phyloP scores from a whole-genome alignment of 37 sponge, comb jelly and placozoan species.

The Hormiphora californensis region DNA sequence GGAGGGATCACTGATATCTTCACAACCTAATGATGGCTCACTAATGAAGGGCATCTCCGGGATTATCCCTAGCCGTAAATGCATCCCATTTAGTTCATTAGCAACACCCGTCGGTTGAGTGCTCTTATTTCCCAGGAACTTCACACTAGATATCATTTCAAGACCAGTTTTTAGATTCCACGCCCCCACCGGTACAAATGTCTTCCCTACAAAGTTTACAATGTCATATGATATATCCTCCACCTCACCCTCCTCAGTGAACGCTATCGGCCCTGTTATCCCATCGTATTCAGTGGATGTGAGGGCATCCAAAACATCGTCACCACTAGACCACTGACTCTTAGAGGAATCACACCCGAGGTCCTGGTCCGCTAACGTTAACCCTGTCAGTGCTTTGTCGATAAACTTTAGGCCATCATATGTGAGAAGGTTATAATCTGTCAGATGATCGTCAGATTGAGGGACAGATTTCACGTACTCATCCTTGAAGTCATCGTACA shows the following conservation, averaged over 20 bases:
- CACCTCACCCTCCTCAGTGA: background rate
- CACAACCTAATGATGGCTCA: background rate
- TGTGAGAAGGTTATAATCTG: too few relatives aligned
- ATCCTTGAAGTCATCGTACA: background rate
- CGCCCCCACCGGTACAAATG: background rate
- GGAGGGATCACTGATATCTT: background rate
- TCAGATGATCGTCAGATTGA: too few relatives aligned
- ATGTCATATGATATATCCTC: background rate
- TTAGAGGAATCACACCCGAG: background rate
- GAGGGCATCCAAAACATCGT: background rate
- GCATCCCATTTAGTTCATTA: constrained; percentile 1
- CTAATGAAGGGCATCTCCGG: background rate
- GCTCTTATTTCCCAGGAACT: background rate
- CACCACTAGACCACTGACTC: background rate
- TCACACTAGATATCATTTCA: background rate
- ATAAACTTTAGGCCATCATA: background rate
- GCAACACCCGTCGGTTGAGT: background rate
- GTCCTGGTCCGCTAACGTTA: too few relatives aligned
- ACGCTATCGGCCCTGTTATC: background rate
- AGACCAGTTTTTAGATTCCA: background rate
- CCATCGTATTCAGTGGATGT: background rate
- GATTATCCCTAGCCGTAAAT: background rate
- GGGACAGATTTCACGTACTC: background rate
- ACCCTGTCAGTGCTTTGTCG: background rate
- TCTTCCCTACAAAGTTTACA: background rate